Conservation (phyloP, 2,113 vertebrate genomes). For the Forbesichthys papilliferus region DNA sequence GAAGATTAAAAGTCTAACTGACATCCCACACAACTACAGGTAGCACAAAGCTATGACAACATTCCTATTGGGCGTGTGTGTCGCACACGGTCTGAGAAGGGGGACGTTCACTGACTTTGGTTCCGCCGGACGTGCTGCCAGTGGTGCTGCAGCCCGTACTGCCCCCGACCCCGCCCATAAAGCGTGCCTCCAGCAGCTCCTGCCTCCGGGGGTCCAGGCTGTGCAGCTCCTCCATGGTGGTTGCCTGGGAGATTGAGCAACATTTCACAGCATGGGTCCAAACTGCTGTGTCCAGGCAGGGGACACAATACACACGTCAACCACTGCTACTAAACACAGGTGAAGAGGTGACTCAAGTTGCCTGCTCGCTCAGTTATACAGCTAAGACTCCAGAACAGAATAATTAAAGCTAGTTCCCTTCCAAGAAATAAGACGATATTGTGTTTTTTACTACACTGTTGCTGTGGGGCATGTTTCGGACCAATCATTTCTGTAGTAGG, state of each 20-base stretch:
- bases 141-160: conserved; percentile 91
- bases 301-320: background rate
- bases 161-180: conserved; percentile 94
- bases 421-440: too few relatives aligned
- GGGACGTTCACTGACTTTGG: conserved; percentile 85
- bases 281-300: conserved; percentile 1
- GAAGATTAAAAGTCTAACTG: background rate
- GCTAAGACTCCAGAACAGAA: too few relatives aligned
- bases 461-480: too few relatives aligned
- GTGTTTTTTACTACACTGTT: too few relatives aligned
- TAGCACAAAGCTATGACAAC: too few relatives aligned
- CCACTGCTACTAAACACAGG: too few relatives aligned
- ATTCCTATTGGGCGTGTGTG: background rate
- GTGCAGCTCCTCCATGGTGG: conserved; percentile 97
- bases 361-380: too few relatives aligned
- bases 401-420: too few relatives aligned
- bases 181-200: conserved; percentile 96
- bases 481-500: too few relatives aligned
- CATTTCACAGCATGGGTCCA: conserved; percentile 27
- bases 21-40: too few relatives aligned
- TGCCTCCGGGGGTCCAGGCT: conserved; percentile 98
- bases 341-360: too few relatives aligned
- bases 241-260: conserved; percentile 74
- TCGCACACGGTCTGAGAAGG: background rate
- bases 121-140: conserved; percentile 94